A percentile compares a stretch with the other conserved stretches of the same genome.
phyloP scores from a whole-genome alignment of 2,797 vertebrate species.

The Eulemur albifrons region DNA sequence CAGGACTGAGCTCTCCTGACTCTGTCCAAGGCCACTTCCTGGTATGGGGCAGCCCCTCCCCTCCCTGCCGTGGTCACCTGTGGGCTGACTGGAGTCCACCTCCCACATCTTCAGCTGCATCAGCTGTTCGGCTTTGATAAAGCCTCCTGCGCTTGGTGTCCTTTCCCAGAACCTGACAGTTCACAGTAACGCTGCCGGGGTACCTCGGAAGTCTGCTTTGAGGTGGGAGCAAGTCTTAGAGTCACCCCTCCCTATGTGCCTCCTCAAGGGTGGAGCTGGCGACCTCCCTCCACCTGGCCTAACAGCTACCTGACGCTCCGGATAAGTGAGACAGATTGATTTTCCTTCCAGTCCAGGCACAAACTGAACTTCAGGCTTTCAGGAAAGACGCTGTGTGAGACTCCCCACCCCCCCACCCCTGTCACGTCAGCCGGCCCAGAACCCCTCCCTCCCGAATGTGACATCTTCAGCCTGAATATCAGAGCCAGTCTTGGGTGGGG shows the following conservation, averaged over 20 bases:
- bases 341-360: not conserved
- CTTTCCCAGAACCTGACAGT: not conserved
- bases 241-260: not conserved
- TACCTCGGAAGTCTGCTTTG: not conserved
- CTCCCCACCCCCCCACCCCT: accelerated
- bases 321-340: not conserved
- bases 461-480: not conserved
- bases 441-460: not conserved
- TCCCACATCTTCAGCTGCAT: accelerated
- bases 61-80: not conserved
- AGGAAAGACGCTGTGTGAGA: not conserved
- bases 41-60: not conserved
- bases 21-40: not conserved
- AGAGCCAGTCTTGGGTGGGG: no score
- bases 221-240: not conserved
- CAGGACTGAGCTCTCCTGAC: not conserved
- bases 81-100: not conserved
- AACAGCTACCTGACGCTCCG: not conserved
- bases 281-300: not conserved
- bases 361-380: not conserved
- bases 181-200: not conserved
- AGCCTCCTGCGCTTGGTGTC: not conserved
- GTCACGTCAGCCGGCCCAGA: accelerated
- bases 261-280: not conserved
- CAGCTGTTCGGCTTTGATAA: not conserved